Conservation (phyloP, 2,888 invertebrate species). For the Pheosia tremula region DNA sequence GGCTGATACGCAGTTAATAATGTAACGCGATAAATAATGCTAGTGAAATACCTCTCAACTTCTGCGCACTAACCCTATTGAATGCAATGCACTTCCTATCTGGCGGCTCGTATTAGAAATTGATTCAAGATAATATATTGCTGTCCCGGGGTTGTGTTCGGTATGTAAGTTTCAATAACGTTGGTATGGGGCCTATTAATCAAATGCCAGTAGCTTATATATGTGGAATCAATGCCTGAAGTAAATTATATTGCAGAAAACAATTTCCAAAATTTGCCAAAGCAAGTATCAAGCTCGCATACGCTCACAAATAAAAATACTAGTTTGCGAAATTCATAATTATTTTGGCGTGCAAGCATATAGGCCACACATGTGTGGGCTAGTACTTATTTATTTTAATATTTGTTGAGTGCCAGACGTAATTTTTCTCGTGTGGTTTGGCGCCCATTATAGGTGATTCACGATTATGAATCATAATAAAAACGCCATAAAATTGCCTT, state of each 20-base stretch:
- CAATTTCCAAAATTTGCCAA: too few relatives aligned
- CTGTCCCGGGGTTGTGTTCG: conserved; percentile 39
- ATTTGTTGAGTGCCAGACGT: conserved; percentile 55
- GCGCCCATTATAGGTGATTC: conserved; percentile 73
- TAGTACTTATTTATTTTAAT: conserved; percentile 54
- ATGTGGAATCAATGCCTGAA: conserved; percentile 8
- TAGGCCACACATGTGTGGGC: conserved; percentile 39
- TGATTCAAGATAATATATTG: conserved; percentile 62
- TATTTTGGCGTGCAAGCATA: neutral
- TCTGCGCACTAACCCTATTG: conserved; percentile 49
- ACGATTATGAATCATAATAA: conserved; percentile 82
- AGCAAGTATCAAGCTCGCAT: too few relatives aligned
- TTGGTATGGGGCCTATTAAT: conserved; percentile 31
- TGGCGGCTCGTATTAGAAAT: conserved; percentile 62
- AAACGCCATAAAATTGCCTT: conserved; percentile 78
- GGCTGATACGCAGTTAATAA: conserved; percentile 80
- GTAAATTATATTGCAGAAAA: neutral
- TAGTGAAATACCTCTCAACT: conserved; percentile 69
- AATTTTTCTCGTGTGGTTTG: conserved; percentile 60
- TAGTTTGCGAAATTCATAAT: too few relatives aligned
- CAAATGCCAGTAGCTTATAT: conserved; percentile 20
- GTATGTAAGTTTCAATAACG: conserved; percentile 42
- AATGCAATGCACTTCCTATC: conserved; percentile 57
- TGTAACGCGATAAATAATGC: conserved; percentile 80
- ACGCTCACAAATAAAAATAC: too few relatives aligned